Base-by-base conservation (phyloP, 2,113 vertebrate genomes). In the Notiomystis cincta region DNA sequence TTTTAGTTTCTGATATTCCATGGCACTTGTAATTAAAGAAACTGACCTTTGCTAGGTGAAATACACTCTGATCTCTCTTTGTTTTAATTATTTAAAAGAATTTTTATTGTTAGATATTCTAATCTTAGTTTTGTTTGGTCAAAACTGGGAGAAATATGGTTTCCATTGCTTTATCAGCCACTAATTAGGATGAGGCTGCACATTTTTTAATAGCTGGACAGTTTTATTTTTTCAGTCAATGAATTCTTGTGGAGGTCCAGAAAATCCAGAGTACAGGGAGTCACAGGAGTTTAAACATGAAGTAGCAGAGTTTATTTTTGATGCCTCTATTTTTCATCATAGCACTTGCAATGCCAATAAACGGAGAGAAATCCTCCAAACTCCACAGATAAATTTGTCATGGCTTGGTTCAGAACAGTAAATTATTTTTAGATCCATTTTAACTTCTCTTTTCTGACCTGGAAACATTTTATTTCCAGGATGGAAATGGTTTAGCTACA, bases 161-260 rank as follows among this genome's bases (percentile, higher is more conserved):
- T 88, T 78, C 76, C 81, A 65, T 73, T 54, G 25, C 86, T 90
- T 86, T 82, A 76, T 93, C 87, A 66, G 77, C 22, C 82, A 15
- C 95, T 96, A 94, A 96, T 97, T 96, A 91, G 75, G 22, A 82
- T 1, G 45, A 81, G 79, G 53, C 61, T 73, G 62, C 45, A 57
- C 65, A 81, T 73, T 81, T 92, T 92, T 93, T 92, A 78, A 57
- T 73, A 75, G 45, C 38, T 91, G 73, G 60, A 90, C 89, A 95
- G 77, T 90, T 96, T 79, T 87, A 92, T 86, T 77, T 86, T 77
- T 77, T 35, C 45, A 87, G 33, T 3, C 1, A 83, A 67, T 27
- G 33, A 65, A 77, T 89, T 93, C 67, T 72, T 84, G 57, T 0
- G 2, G 64, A 69, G 27, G 61, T 89, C 88, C 75, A 58, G 56